Percentiles rank a stretch among this genome's conserved stretches.
Conservation (phyloP, 1,140 invertebrate species). For the Lutraria rhynchaena region DNA sequence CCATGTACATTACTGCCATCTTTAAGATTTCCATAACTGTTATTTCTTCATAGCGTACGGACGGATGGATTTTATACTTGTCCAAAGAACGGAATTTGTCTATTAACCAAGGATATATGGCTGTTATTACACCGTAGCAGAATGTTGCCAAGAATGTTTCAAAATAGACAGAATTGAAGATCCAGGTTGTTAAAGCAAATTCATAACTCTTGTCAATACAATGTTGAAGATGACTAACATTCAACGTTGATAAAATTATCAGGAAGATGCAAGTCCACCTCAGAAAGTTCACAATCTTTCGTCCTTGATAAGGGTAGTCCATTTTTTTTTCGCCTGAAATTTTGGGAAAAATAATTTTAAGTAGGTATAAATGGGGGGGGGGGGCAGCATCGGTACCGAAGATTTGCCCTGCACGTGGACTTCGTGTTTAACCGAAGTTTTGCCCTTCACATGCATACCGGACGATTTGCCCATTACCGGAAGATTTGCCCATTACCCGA, state of each 20-base stretch:
- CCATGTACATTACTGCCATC: slow-evolving; percentile 66
- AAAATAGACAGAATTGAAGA: slow-evolving; percentile 76
- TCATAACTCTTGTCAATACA: neutral
- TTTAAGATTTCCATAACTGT: slow-evolving; percentile 50
- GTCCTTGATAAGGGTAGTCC: too few relatives aligned
- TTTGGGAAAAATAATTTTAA: too few relatives aligned
- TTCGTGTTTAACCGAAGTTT: too few relatives aligned
- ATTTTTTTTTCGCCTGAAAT: too few relatives aligned
- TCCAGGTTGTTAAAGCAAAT: slow-evolving; percentile 11
- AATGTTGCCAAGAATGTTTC: slow-evolving; percentile 72
- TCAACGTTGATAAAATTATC: neutral
- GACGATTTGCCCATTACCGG: too few relatives aligned
- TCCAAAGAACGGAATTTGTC: slow-evolving; percentile 64
- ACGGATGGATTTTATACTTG: slow-evolving; percentile 69
- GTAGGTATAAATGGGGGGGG: too few relatives aligned
- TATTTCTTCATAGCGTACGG: slow-evolving; percentile 63
- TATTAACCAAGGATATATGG: slow-evolving; percentile 66
- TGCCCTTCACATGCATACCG: too few relatives aligned
- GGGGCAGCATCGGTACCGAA: too few relatives aligned
- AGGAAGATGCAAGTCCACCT: too few relatives aligned
- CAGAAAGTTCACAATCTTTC: too few relatives aligned
- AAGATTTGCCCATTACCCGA: too few relatives aligned
- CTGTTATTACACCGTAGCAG: slow-evolving; percentile 68
- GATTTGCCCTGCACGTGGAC: too few relatives aligned
- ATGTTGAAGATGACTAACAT: neutral